Evolutionary conservation across 2,888 invertebrate genomes (phyloP).

Genomic region (Tromatobia lineatoria): DNA sequence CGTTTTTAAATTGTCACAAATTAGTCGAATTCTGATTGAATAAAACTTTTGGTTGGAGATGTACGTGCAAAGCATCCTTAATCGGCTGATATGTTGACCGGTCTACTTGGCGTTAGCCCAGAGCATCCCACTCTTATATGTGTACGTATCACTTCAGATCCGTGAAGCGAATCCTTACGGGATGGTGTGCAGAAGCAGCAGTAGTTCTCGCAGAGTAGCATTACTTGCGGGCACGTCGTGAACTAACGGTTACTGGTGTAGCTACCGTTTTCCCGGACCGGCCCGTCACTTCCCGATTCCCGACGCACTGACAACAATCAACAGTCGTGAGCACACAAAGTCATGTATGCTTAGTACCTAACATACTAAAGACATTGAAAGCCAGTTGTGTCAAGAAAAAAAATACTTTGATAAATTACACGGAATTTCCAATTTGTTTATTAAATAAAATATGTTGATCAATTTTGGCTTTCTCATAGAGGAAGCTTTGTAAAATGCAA

Average conservation of each 20-base stretch:
- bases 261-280: conserved; percentile 35
- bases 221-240: conserved; percentile 65
- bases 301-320: conserved; percentile 32
- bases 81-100: conserved; percentile 66
- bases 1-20: too few relatives aligned
- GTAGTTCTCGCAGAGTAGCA: conserved; percentile 46
- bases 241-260: conserved; percentile 67
- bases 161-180: conserved; percentile 61
- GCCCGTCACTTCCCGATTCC: conserved; percentile 44
- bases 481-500: too few relatives aligned
- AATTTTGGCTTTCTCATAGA: too few relatives aligned
- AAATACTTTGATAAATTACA: neutral
- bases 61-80: conserved; percentile 17
- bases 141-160: conserved; percentile 53
- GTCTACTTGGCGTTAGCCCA: conserved; percentile 62
- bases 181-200: conserved; percentile 28
- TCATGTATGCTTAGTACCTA: neutral
- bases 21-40: too few relatives aligned
- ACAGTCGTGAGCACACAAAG: neutral
- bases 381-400: neutral
- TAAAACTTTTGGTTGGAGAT: too few relatives aligned
- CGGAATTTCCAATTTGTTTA: neutral
- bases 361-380: neutral
- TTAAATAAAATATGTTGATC: neutral
- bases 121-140: conserved; percentile 44